phyloP scores from a whole-genome alignment of 2,113 vertebrate species.

The Pollimyrus isidori region DNA sequence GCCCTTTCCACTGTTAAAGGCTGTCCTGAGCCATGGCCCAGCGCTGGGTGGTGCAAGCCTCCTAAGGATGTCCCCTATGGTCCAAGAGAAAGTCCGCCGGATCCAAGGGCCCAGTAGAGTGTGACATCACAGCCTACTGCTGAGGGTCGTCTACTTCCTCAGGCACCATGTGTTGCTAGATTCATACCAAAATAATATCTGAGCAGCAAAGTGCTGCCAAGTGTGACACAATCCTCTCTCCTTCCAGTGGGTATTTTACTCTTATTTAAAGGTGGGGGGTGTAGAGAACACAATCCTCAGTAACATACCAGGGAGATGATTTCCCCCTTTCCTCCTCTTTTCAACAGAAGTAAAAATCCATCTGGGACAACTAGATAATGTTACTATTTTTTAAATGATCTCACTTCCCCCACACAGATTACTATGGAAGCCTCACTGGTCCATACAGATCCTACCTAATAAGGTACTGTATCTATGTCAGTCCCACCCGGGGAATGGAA shows the following conservation, averaged over 20 bases:
- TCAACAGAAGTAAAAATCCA: slow-evolving; percentile 27
- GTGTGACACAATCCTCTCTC: not conserved
- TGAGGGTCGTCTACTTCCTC: slow-evolving; percentile 12
- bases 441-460: slow-evolving; percentile 13
- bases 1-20: not conserved
- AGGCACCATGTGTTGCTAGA: slow-evolving; percentile 27
- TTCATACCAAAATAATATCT: slow-evolving; percentile 34
- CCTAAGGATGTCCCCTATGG: not conserved
- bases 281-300: slow-evolving; percentile 45
- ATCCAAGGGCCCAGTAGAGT: slow-evolving; percentile 14
- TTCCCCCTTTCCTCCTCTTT: slow-evolving; percentile 19
- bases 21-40: not conserved
- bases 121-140: slow-evolving; percentile 24
- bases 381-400: not conserved
- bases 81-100: not conserved
- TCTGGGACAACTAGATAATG: slow-evolving; percentile 30
- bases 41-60: not conserved
- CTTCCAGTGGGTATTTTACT: not conserved
- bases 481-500: slow-evolving; percentile 13
- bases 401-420: slow-evolving; percentile 17
- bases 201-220: not conserved
- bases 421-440: not conserved
- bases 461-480: not conserved
- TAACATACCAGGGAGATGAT: slow-evolving; percentile 37
- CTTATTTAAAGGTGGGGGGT: not conserved